phyloP scores from a whole-genome alignment of 1,140 invertebrate genomes.

The Drosophila lowei region DNA sequence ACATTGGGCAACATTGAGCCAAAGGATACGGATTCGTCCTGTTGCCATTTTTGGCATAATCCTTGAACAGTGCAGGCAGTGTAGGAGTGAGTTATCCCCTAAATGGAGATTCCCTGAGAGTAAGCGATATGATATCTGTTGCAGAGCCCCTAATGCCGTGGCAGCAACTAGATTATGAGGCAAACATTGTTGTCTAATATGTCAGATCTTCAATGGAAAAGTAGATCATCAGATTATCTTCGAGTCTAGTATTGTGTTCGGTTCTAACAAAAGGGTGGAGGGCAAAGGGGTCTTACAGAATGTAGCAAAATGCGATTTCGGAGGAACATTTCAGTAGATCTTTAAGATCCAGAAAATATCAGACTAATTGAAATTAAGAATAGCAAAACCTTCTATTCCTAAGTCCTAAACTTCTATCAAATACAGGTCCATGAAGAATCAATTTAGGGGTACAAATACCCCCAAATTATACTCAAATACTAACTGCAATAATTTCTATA shows the following conservation, averaged over 20 bases:
- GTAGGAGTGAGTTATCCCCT: constrained; percentile 51
- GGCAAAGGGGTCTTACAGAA: background rate
- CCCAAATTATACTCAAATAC: background rate
- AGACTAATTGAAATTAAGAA: too few species aligned
- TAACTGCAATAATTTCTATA: background rate
- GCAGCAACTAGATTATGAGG: constrained; percentile 44
- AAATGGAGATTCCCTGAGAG: constrained; percentile 24
- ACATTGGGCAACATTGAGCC: constrained; percentile 49
- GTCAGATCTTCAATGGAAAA: constrained; percentile 26
- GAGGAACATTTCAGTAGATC: too few species aligned
- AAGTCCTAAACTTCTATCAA: too few species aligned
- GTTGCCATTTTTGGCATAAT: constrained; percentile 45
- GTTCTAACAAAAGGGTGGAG: constrained; percentile 7
- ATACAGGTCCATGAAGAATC: too few species aligned
- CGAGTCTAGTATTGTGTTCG: constrained; percentile 13
- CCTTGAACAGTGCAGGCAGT: constrained; percentile 23
- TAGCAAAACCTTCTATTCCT: too few species aligned
- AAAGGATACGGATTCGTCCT: too few species aligned
- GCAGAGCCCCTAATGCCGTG: constrained; percentile 21
- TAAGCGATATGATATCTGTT: constrained; percentile 19
- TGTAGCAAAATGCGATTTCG: too few species aligned
- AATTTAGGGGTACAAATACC: too few species aligned
- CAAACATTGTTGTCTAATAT: constrained; percentile 51
- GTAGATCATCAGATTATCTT: constrained; percentile 28
- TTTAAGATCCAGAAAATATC: too few species aligned